A percentile compares a stretch with the other conserved stretches of the same genome.
Conservation (phyloP, 2,113 vertebrate genomes). For the Erpornis zantholeuca region DNA sequence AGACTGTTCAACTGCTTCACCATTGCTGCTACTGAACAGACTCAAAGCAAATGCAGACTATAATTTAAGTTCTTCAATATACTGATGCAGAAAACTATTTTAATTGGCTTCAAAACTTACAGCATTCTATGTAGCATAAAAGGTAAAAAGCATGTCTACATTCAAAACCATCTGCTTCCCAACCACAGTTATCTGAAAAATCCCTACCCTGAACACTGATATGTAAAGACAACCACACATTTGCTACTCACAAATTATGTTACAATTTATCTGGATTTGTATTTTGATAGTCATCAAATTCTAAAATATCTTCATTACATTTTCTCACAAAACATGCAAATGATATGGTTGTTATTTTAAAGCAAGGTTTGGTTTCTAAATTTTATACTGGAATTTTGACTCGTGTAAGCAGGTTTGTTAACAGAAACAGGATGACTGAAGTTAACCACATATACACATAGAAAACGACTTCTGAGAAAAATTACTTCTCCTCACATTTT, state of each 20-base stretch:
- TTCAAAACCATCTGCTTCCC: not conserved
- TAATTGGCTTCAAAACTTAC: not conserved
- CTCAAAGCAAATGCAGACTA: not conserved
- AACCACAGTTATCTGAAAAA: not conserved
- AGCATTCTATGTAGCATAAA: not conserved
- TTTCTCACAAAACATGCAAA: not conserved
- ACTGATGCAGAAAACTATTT: not conserved
- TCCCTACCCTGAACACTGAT: not conserved
- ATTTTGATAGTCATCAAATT: not conserved
- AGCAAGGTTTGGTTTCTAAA: not conserved
- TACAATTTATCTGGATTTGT: not conserved
- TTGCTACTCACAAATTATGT: not conserved
- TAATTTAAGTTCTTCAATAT: not conserved
- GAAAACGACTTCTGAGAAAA: not conserved
- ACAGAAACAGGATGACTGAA: not conserved
- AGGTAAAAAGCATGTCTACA: not conserved
- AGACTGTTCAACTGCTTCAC: not conserved
- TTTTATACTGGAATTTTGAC: not conserved
- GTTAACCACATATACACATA: not conserved
- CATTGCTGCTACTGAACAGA: not conserved
- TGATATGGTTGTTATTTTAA: not conserved
- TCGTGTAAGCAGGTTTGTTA: not conserved
- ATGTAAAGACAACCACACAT: not conserved
- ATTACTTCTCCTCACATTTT: not conserved
- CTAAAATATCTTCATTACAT: not conserved